Conservation (phyloP, 2,797 vertebrate species). For the Peromyscus melanophrys region DNA sequence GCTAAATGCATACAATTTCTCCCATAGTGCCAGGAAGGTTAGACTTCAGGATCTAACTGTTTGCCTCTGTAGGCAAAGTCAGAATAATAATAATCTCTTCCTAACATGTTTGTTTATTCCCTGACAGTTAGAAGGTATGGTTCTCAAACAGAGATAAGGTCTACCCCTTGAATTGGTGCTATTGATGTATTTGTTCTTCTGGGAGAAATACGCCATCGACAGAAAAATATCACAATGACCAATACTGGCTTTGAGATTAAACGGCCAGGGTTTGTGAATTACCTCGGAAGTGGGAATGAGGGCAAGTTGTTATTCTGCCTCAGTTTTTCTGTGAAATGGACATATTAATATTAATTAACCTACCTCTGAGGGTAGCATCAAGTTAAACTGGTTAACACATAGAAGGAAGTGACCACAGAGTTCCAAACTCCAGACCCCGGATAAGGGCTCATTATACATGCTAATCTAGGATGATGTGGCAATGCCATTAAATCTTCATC, state of each 20-base stretch:
- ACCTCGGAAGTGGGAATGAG: neutral
- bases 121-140: neutral
- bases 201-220: neutral
- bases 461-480: neutral
- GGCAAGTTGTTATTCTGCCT: neutral
- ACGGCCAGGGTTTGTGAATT: neutral
- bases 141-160: neutral
- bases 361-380: neutral
- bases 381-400: neutral
- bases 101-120: neutral
- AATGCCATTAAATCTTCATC: neutral
- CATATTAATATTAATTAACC: neutral
- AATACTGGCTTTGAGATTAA: neutral
- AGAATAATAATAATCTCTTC: neutral
- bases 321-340: constrained; percentile 9
- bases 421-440: neutral
- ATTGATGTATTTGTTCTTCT: neutral
- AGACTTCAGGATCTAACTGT: neutral
- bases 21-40: neutral
- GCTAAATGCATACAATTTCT: neutral
- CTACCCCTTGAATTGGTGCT: fast-evolving
- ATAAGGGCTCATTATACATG: neutral
- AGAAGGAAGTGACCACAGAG: neutral
- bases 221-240: neutral
- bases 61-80: neutral